A percentile compares a stretch with the other conserved stretches of the same genome.
phyloP scores from a whole-genome alignment of 2,888 invertebrate species.

The Pollenia angustigena region DNA sequence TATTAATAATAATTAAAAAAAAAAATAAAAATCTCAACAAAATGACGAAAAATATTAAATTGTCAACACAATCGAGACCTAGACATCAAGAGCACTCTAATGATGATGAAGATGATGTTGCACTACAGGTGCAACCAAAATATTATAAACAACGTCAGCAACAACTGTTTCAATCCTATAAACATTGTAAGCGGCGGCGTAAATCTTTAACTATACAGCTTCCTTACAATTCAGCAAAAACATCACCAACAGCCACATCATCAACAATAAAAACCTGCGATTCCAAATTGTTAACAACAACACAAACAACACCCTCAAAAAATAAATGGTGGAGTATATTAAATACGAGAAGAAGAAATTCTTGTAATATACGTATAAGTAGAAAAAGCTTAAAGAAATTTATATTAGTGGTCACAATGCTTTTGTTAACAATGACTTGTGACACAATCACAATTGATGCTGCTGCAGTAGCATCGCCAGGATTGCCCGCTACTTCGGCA shows the following conservation, averaged over 20 bases:
- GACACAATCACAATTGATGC: conserved; percentile 45
- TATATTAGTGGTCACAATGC: conserved; percentile 29
- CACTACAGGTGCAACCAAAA: conserved; percentile 60
- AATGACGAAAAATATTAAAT: conserved; percentile 51
- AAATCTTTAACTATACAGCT: conserved; percentile 41
- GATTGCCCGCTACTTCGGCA: conserved; percentile 51
- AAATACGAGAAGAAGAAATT: conserved; percentile 37
- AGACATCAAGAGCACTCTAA: conserved; percentile 20
- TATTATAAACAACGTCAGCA: conserved; percentile 72
- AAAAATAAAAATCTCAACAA: conserved; percentile 28
- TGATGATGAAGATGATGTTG: conserved; percentile 48
- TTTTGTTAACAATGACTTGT: conserved; percentile 46
- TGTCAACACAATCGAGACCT: conserved; percentile 10
- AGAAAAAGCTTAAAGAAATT: conserved; percentile 22
- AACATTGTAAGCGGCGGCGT: conserved; percentile 67
- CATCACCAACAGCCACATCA: conserved; percentile 35
- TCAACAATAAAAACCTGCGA: conserved; percentile 30
- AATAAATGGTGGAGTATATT: conserved; percentile 52
- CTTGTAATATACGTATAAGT: neutral
- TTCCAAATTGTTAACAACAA: conserved; percentile 29
- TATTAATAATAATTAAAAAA: conserved; percentile 9
- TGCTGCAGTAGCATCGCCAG: conserved; percentile 23
- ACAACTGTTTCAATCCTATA: conserved; percentile 74
- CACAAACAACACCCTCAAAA: conserved; percentile 5
- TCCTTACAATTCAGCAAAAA: conserved; percentile 14